phyloP scores from a whole-genome alignment of 2,888 invertebrate genomes.

The Callosobruchus maculatus region DNA sequence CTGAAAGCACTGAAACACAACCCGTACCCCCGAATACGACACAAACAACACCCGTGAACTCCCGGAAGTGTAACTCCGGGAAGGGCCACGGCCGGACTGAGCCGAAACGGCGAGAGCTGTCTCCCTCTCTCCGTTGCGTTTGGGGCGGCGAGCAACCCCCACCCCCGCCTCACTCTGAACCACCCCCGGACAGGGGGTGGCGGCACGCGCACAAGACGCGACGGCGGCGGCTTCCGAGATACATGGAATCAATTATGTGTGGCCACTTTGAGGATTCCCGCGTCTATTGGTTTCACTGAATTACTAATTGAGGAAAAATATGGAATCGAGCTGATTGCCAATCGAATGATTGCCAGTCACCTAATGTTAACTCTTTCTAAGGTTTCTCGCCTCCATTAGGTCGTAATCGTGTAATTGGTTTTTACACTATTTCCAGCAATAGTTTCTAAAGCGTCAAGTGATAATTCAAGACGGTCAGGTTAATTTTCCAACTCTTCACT shows the following conservation, averaged over 20 bases:
- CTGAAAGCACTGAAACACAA: not conserved
- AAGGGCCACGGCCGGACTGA: not conserved
- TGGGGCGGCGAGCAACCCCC: not conserved
- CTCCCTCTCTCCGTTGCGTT: not conserved
- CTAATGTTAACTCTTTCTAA: too few relatives aligned
- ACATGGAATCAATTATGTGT: not conserved
- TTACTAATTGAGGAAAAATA: not conserved
- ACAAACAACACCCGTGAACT: not conserved
- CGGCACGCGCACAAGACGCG: not conserved
- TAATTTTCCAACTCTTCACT: too few relatives aligned
- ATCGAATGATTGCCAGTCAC: too few relatives aligned
- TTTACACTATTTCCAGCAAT: too few relatives aligned
- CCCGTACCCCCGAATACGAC: not conserved
- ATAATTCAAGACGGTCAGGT: too few relatives aligned
- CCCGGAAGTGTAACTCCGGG: not conserved
- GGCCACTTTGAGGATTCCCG: not conserved
- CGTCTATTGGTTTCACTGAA: not conserved
- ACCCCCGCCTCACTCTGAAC: not conserved
- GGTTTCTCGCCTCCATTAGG: too few relatives aligned
- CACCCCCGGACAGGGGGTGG: not conserved
- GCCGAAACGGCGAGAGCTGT: not conserved
- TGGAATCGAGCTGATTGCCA: too few relatives aligned
- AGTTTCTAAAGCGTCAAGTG: too few relatives aligned
- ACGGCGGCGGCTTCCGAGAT: not conserved
- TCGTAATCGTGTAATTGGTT: too few relatives aligned